A percentile compares a stretch with the other conserved stretches of the same genome.
Evolutionary conservation across 2,797 vertebrate species (phyloP).

Genomic region (Anas georgica): DNA sequence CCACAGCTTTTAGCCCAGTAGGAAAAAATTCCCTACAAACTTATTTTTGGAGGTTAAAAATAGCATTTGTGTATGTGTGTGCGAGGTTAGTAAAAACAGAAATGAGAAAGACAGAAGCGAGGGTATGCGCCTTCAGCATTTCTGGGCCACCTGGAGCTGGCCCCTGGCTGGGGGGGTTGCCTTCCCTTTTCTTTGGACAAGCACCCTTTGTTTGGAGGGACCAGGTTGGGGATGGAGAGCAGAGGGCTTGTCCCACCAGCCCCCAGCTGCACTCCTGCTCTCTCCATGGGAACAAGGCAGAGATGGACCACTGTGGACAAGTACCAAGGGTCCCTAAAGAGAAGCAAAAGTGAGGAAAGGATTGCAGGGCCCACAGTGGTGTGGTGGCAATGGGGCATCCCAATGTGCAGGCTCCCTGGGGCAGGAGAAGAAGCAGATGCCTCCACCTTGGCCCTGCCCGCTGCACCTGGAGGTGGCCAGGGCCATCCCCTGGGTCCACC

Average conservation of each 20-base stretch:
- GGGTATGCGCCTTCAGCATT: background rate
- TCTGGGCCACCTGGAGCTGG: conserved; percentile 22
- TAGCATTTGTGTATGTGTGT: background rate
- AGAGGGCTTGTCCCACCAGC: background rate
- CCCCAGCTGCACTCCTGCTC: background rate
- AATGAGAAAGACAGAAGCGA: conserved; percentile 46
- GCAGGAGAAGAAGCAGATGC: background rate
- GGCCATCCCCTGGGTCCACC: background rate
- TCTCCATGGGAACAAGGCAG: background rate
- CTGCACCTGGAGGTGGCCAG: background rate
- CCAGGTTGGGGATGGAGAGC: background rate
- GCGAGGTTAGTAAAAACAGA: conserved; percentile 29
- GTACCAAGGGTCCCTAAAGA: background rate
- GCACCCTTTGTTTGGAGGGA: background rate
- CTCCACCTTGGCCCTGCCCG: accelerated
- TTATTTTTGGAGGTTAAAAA: conserved; percentile 40
- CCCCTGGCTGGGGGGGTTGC: accelerated
- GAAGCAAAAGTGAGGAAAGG: background rate
- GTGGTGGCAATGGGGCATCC: background rate
- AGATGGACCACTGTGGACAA: background rate
- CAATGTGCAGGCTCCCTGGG: accelerated
- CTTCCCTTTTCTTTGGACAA: conserved; percentile 25
- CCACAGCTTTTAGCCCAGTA: background rate
- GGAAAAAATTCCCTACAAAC: conserved; percentile 1
- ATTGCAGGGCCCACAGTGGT: background rate